Evolutionary conservation across 64 coral and sea anemone genomes (phyloP).

Genomic region (Acropora tenuis): DNA sequence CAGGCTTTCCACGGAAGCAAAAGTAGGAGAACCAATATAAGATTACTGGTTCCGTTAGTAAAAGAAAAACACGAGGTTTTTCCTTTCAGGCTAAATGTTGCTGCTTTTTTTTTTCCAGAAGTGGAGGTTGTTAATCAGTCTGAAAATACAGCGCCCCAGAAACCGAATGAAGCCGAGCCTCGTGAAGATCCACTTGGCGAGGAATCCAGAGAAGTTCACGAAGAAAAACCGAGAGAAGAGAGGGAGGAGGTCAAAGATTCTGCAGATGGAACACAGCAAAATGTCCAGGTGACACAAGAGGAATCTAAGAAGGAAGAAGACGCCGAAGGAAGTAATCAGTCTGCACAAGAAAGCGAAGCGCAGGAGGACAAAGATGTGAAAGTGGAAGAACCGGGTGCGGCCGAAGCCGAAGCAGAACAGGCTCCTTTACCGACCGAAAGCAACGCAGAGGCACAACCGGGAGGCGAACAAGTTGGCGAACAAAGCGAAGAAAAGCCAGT

Average conservation of each 20-base stretch:
- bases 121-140: background rate
- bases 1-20: background rate
- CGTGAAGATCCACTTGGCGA: conserved; percentile 68
- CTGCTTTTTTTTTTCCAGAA: conserved; percentile 31
- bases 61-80: background rate
- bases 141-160: background rate
- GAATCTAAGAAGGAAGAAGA: background rate
- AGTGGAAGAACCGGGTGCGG: background rate
- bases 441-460: background rate
- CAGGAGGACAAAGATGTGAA: background rate
- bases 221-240: background rate
- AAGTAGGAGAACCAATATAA: background rate
- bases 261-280: background rate
- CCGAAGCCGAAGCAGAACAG: background rate
- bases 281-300: background rate
- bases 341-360: background rate
- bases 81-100: background rate
- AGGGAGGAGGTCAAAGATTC: background rate
- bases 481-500: conserved; percentile 1
- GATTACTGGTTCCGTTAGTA: background rate
- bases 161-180: conserved; percentile 35
- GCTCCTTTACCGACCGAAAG: background rate
- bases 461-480: background rate
- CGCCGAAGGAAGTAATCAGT: background rate
- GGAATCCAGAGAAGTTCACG: conserved; percentile 31